A percentile compares a stretch with the other conserved stretches of the same genome.
Evolutionary conservation across 2,888 invertebrate species (phyloP).

Genomic region (Nemoura dubitans): DNA sequence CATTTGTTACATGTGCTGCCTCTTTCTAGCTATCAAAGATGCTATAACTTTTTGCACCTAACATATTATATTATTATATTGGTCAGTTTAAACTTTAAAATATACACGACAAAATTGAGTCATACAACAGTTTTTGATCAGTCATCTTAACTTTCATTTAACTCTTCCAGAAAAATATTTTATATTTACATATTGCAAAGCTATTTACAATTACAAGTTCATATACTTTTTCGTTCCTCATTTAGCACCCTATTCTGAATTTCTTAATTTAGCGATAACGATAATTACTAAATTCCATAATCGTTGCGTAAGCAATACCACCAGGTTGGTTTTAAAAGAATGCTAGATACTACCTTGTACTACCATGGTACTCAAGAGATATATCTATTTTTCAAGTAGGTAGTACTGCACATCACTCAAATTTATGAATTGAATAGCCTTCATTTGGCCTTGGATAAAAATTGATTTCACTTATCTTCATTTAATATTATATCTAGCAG

Average conservation of each 20-base stretch:
- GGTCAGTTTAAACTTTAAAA: neutral
- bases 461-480: neutral
- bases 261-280: neutral
- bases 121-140: neutral
- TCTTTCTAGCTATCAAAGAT: neutral
- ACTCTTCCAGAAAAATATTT: neutral
- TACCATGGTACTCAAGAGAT: neutral
- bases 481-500: neutral
- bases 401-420: neutral
- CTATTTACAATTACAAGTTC: neutral
- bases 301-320: neutral
- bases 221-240: neutral
- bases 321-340: neutral
- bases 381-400: neutral
- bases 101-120: neutral
- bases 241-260: neutral
- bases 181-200: slow-evolving; percentile 1
- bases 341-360: neutral
- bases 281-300: neutral
- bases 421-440: neutral
- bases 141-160: neutral
- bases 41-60: neutral
- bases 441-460: neutral
- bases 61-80: neutral
- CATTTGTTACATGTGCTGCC: neutral